Base-by-base conservation (phyloP, 2,797 vertebrate genomes). In the Xiphophorus birchmanni region DNA sequence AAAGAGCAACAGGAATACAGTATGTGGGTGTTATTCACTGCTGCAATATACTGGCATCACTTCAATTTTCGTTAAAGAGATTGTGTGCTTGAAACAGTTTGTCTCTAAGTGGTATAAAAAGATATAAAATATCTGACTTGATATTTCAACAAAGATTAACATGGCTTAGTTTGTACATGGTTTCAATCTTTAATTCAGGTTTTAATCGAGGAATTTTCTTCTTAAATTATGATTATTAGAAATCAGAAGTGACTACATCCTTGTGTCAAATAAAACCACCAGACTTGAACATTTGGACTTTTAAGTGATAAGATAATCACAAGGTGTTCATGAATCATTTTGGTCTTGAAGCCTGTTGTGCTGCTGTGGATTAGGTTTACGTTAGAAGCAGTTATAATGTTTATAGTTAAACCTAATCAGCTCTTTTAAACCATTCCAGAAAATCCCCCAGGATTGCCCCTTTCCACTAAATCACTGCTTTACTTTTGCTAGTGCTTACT, bases 11-110 rank as follows among this genome's bases (percentile, higher is more conserved):
- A 80, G 48, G 60, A 86, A 74, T 52, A 42, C 65, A 54, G 23
- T 8, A 72, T 50, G 81, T 69, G 50, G 9, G 79, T 75, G 75
- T 81, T 75, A 80, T 82, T 74, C 54, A 77, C 84, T 82, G 45
- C 42, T 29, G 40, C 21, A 18, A 73, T 60, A 73, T n/a, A 26
- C 47, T 52, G 29, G 10, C 3, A 42, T 75, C 74, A 74, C 80
- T 76, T 80, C 72, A 75, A 23, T 45, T 60, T 58, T 74, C 0
- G 58, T 58, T 48, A 65, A 52, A 10, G 9, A 74, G 5, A 32
- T 48, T 63, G 58, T 80, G 45, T 37, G 44, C 35, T 42, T 74
- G 45, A 35, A 32, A 23, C 72, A 18, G 42, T 47, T 79, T 47
- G 2, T 45, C n/a, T 71, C 52, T 11, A 44, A 26, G 18, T 73